phyloP scores from a whole-genome alignment of 1,140 invertebrate species.

The Camponotus pennsylvanicus region DNA sequence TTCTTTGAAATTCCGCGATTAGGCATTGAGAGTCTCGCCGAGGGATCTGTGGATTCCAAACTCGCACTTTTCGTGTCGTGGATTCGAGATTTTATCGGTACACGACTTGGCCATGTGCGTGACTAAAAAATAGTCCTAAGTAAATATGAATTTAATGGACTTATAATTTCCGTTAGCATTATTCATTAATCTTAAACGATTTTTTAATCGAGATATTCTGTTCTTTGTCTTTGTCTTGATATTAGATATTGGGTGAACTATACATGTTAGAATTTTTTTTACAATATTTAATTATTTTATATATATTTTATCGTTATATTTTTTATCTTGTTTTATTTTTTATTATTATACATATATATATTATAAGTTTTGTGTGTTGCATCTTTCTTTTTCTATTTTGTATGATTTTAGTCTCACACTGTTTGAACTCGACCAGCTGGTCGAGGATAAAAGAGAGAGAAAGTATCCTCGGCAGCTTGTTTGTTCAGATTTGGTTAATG shows the following conservation, averaged over 20 bases:
- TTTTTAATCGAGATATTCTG: neutral
- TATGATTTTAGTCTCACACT: slow-evolving; percentile 28
- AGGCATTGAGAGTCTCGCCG: slow-evolving; percentile 35
- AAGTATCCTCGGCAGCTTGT: slow-evolving; percentile 69
- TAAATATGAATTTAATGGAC: slow-evolving; percentile 39
- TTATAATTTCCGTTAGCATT: slow-evolving; percentile 25
- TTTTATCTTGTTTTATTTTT: slow-evolving; percentile 11
- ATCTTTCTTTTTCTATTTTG: slow-evolving; percentile 4
- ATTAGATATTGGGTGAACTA: neutral
- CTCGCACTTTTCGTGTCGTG: slow-evolving; percentile 32
- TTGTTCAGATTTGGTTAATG: slow-evolving; percentile 84
- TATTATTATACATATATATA: neutral
- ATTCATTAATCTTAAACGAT: slow-evolving; percentile 4
- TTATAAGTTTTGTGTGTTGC: slow-evolving; percentile 2
- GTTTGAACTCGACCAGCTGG: slow-evolving; percentile 70
- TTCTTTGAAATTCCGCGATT: slow-evolving; percentile 13
- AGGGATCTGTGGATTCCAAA: slow-evolving; percentile 46
- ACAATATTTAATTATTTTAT: neutral
- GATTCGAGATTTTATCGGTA: slow-evolving; percentile 72
- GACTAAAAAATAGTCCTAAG: slow-evolving; percentile 53
- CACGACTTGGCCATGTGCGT: slow-evolving; percentile 44
- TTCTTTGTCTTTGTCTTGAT: neutral
- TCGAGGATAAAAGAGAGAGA: slow-evolving; percentile 21
- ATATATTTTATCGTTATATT: neutral
- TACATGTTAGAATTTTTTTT: neutral